Evolutionary conservation across 1,140 invertebrate species (phyloP), one percentile per base, ranked within the genome.

Genomic region (Myzus persicae): DNA sequence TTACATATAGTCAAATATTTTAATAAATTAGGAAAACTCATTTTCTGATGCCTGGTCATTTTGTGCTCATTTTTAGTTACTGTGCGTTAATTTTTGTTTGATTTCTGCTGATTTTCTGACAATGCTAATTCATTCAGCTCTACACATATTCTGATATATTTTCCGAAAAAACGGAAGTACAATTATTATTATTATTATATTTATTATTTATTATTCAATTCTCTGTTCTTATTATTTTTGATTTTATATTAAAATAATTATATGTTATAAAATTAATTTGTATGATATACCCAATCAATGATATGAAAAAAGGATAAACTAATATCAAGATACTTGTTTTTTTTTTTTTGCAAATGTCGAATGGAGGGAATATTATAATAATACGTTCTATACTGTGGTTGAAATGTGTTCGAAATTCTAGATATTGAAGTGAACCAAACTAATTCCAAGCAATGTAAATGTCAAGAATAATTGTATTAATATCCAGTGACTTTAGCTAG

Each of bases 401-500:
- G 31, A 76, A 76, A 76, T n/a, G n/a, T 76, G 59, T n/a, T n/a
- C 1, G n/a, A n/a, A 76, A 2, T 18, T 76, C 59, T 76, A 76
- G 59, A 76, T 0, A n/a, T 76, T 76, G 14, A n/a, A 76, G 31
- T 18, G 59, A 76, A n/a, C 14, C 31, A 76, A 31, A 76, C 59
- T 76, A 76, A 76, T 76, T 76, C 14, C 14, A 18, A 18, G 59
- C 11, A 76, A 76, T 36, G 59, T 36, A 76, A 76, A 76, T 76
- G 59, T 67, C 59, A n/a, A 76, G 59, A 14, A n/a, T 76, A 76
- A 76, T 76, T 76, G 59, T n/a, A 76, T 59, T 76, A 76, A 76
- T 76, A 76, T n/a, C 59, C n/a, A 36, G 59, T 76, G 59, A 76
- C 18, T 76, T 76, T 76, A n/a, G n/a, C 59, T n/a, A 18, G 59